phyloP scores from a whole-genome alignment of 2,797 vertebrate genomes.

The Ceyx erithaca region DNA sequence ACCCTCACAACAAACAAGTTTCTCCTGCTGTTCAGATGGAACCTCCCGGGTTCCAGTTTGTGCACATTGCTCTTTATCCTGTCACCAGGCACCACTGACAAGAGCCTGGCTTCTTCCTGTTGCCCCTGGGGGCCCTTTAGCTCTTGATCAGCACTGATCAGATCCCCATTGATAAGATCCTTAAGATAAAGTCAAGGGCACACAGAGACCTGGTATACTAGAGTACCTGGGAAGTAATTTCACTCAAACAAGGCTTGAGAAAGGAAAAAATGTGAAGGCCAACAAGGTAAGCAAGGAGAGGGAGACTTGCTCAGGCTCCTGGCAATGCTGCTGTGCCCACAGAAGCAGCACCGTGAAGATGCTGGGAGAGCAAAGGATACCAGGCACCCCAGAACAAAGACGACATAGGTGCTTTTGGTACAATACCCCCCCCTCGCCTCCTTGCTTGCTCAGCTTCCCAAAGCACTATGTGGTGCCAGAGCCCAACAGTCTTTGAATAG shows the following conservation, averaged over 20 bases:
- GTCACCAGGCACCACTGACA: background rate
- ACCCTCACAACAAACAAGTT: background rate
- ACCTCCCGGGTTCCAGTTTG: background rate
- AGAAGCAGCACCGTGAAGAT: background rate
- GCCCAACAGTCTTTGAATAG: background rate
- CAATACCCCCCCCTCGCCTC: background rate
- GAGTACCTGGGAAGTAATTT: background rate
- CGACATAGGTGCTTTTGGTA: background rate
- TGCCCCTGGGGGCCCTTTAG: background rate
- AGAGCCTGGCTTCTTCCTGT: background rate
- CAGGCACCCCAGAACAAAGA: background rate
- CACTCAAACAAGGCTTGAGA: background rate
- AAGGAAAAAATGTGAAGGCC: background rate
- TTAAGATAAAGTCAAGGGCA: background rate
- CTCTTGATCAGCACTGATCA: background rate
- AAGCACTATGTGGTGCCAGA: background rate
- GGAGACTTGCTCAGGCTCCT: background rate
- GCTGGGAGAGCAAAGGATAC: background rate
- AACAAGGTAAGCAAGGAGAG: background rate
- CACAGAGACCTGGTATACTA: background rate
- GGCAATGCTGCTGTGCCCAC: background rate
- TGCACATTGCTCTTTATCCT: background rate
- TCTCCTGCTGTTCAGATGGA: background rate
- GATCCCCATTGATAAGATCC: background rate
- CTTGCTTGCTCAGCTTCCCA: background rate